Conservation (phyloP, 1,140 invertebrate genomes). For the Ostrea edulis region DNA sequence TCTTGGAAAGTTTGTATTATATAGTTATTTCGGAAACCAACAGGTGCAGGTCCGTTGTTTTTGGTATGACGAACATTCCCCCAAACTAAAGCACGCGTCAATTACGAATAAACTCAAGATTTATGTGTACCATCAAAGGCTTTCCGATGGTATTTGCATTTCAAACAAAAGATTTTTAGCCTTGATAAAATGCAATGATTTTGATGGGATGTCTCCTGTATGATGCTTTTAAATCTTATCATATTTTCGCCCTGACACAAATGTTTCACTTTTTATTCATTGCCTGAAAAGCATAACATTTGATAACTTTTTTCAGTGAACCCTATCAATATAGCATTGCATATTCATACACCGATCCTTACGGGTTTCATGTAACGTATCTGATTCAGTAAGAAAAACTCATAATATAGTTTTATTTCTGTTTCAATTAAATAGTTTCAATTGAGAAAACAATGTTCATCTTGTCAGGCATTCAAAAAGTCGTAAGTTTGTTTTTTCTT, state of each 20-base stretch:
- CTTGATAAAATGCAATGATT: background rate
- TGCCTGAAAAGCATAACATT: constrained; percentile 11
- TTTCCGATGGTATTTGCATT: constrained; percentile 22
- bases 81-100: background rate
- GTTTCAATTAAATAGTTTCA: too few species aligned
- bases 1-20: background rate
- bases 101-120: constrained; percentile 26
- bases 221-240: constrained; percentile 36
- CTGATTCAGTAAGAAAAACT: too few species aligned
- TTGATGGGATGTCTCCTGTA: constrained; percentile 5
- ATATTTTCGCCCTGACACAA: background rate
- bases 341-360: background rate
- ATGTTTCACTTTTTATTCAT: constrained; percentile 4
- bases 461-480: background rate
- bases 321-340: background rate
- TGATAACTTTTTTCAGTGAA: background rate
- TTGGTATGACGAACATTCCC: constrained; percentile 18
- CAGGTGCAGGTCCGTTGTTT: constrained; percentile 27
- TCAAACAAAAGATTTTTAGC: constrained; percentile 28
- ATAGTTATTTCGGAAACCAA: constrained; percentile 3
- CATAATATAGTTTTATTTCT: too few species aligned
- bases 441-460: too few species aligned
- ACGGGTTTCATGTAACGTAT: too few species aligned
- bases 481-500: background rate
- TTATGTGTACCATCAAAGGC: constrained; percentile 25